Evolutionary conservation across 2,888 invertebrate genomes (phyloP), one percentile per base, ranked within the genome.

Genomic region (Drosophila paranaensis): DNA sequence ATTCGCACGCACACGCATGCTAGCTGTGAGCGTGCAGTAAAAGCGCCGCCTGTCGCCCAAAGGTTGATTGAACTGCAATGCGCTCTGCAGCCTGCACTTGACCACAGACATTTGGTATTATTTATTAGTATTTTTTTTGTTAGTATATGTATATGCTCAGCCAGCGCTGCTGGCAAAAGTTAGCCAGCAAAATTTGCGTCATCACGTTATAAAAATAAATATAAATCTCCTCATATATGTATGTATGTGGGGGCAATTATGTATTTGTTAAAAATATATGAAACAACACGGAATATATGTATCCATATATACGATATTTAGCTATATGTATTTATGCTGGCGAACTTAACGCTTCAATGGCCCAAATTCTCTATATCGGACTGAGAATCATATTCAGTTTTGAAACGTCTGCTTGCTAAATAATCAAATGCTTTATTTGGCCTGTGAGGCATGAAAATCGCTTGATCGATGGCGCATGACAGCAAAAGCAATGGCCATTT

Each of bases 381-480:
- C 27, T 27, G 4, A 46, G 33, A 50, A 6, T 50, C 42, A 58
- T 33, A 77, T 64, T 68, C 40, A 35, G 11, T 56, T 62, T 67
- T 43, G 33, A 64, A 58, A 48, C n/a, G 62, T 60, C 45, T 39
- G 56, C 45, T 63, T 39, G 46, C 30, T 54, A 61, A 58, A 64
- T 72, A 60, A 66, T 46, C 53, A 58, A 76, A 72, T 61, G 56
- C n/a, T 55, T 60, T 68, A 68, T 64, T 75, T 76, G 72, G 40
- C 60, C 20, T 76, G 54, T 64, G 57, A 63, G 68, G 75, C 75
- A 68, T 72, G 57, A 67, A 71, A 46, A 61, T 37, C 53, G 68
- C 68, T 53, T 62, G 74, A 76, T 66, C 71, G 46, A 76, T 76
- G 71, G 48, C 51, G 71, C 71, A 71, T 57, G 45, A 75, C 66